These are phyloP conservation scores for Zelostemma sp. DNA, from an alignment of 1,140 invertebrate species.

Conservation along the genomic window DNA sequence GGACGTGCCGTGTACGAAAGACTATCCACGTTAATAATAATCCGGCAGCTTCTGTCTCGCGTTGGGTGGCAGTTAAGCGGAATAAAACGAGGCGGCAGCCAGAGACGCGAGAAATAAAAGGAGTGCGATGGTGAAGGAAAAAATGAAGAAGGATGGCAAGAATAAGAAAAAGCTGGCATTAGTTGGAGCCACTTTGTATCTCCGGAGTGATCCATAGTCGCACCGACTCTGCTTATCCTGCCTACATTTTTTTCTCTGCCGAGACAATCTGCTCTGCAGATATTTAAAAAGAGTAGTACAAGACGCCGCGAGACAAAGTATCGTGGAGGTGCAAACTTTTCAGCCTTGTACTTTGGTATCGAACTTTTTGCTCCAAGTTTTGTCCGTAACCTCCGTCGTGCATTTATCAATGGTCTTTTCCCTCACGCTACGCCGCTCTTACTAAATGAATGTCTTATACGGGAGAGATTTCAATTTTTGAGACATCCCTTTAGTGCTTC, in stretches of 20 bases:
- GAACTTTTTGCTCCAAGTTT: slow-evolving; percentile 2
- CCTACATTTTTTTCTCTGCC: slow-evolving; percentile 25
- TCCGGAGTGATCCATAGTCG: slow-evolving; percentile 44
- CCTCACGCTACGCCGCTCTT: slow-evolving; percentile 7
- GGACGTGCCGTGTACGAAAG: slow-evolving; percentile 38
- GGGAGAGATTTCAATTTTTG: slow-evolving; percentile 39
- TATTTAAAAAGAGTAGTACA: slow-evolving; percentile 28
- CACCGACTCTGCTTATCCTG: slow-evolving; percentile 29
- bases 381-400: slow-evolving; percentile 14
- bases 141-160: slow-evolving; percentile 15
- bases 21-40: slow-evolving; percentile 57
- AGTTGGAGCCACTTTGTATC: slow-evolving; percentile 39
- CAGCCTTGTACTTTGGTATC: slow-evolving; percentile 11
- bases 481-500: slow-evolving; percentile 31
- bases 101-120: slow-evolving; percentile 32
- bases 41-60: slow-evolving; percentile 55
- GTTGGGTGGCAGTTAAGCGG: slow-evolving; percentile 52
- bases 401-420: slow-evolving; percentile 13
- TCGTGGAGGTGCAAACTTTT: slow-evolving; percentile 23
- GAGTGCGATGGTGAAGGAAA: slow-evolving; percentile 15
- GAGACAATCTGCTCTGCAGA: slow-evolving; percentile 18
- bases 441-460: slow-evolving; percentile 46
- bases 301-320: not conserved
- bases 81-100: slow-evolving; percentile 58
- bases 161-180: slow-evolving; percentile 17